Base-by-base conservation (phyloP, 2,797 vertebrate species). In the Falco novaeseelandiae region DNA sequence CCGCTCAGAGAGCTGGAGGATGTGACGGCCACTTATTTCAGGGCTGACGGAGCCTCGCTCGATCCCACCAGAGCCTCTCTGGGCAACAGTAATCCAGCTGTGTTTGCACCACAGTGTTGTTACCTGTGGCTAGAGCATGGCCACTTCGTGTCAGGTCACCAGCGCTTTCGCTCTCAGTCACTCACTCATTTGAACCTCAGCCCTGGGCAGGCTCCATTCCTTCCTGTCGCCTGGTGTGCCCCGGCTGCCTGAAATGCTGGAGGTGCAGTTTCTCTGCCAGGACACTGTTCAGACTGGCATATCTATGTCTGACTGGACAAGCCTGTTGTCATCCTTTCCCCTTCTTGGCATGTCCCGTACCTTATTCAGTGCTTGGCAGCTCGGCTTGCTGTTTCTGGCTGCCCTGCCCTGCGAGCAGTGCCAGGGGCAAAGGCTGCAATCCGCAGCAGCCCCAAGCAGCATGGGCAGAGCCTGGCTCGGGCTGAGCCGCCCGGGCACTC, bases 211-310 rank as follows among this genome's bases (percentile, higher is more conserved):
- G 32, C 27, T 88, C 58, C 20, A 4, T 77, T 16, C 18, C 13
- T 83, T 76, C 59, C 29, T 55, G 30, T 16, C 58, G 38, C 48
- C 25, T 52, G 9, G 17, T 42, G 34, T n/a, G 42, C 27, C 17
- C 17, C 3, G 4, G 17, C 62, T 69, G 63, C n/a, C 36, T 26
- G 26, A 81, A 94, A 89, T 26, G 40, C 40, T 66, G 71, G 25
- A 69, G 57, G 29, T 87, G 74, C n/a, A 80, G 17, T 23, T 89
- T 88, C 27, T 57, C 34, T 88, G 69, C 72, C 74, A 80, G 83
- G 32, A 27, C 63, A 9, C 10, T 13, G 10, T 30, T 89, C 66
- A 61, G 66, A 49, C 42, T 44, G 29, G 26, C 22, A 30, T 14
- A 70, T 77, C 63, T 87, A 6, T 5, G 0, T 62, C 52, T 44